Conservation (phyloP, 2,888 invertebrate species). For the Pristionchus mayeri region DNA sequence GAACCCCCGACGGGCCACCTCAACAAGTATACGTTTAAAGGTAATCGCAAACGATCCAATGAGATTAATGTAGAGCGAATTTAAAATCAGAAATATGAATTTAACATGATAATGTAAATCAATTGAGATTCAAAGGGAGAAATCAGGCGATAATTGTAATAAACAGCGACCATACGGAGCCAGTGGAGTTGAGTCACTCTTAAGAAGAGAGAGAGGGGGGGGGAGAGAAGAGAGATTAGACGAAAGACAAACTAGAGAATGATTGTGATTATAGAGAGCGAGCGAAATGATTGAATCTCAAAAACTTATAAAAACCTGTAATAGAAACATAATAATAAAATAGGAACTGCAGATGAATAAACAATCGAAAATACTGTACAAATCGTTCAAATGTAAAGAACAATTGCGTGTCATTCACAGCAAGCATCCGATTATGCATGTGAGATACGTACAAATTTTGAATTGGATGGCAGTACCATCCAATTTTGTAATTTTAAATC, state of each 20-base stretch:
- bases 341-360: too few species aligned
- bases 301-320: too few species aligned
- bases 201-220: not conserved
- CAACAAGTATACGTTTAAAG: not conserved
- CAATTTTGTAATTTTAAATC: too few species aligned
- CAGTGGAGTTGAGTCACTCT: constrained; percentile 6
- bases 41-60: not conserved
- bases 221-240: constrained; percentile 29
- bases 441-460: too few species aligned
- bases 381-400: not conserved
- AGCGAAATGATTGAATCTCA: too few species aligned
- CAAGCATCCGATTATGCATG: not conserved
- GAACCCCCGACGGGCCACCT: constrained; percentile 24
- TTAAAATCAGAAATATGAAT: not conserved
- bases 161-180: constrained; percentile 34
- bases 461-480: too few species aligned
- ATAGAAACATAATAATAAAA: too few species aligned
- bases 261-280: not conserved
- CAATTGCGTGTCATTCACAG: not conserved
- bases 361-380: not conserved
- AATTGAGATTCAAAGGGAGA: not conserved
- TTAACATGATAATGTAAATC: not conserved
- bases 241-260: constrained; percentile 5
- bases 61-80: not conserved
- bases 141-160: not conserved